Percentiles rank a stretch among this genome's conserved stretches.
These are phyloP conservation scores for Acrossocheilus fasciatus DNA, from an alignment of 2,797 vertebrate species.

Conservation along the genomic window DNA sequence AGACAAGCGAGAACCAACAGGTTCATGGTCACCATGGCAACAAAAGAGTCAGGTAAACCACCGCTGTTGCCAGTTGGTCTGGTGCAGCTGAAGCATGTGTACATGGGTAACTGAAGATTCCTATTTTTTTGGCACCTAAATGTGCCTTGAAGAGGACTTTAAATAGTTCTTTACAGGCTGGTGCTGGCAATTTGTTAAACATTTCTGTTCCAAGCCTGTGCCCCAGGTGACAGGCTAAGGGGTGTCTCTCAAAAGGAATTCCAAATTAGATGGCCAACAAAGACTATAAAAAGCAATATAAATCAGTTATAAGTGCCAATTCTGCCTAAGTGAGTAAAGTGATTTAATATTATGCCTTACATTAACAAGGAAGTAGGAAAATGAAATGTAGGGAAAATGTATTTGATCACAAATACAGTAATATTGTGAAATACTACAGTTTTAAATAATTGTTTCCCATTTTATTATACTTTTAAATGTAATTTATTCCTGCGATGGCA, in stretches of 20 bases:
- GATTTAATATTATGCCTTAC: not conserved
- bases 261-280: not conserved
- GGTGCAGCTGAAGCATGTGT: not conserved
- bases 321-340: not conserved
- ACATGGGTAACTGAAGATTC: too few relatives aligned
- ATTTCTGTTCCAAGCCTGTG: not conserved
- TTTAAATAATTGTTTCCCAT: not conserved
- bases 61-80: not conserved
- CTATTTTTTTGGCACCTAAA: not conserved
- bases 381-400: not conserved
- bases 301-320: not conserved
- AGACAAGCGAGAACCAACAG: not conserved
- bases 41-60: slow-evolving; percentile 25
- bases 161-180: not conserved
- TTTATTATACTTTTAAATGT: not conserved
- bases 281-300: not conserved
- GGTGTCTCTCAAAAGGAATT: slow-evolving; percentile 2
- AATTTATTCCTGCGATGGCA: not conserved
- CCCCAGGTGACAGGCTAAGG: slow-evolving; percentile 1
- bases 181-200: not conserved
- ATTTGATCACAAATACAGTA: not conserved
- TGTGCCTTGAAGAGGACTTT: slow-evolving; percentile 1
- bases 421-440: too few relatives aligned
- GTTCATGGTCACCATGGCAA: slow-evolving; percentile 50
- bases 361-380: not conserved